Evolutionary conservation across 2,888 invertebrate species (phyloP).

Genomic region (Cheilosia vernalis): DNA sequence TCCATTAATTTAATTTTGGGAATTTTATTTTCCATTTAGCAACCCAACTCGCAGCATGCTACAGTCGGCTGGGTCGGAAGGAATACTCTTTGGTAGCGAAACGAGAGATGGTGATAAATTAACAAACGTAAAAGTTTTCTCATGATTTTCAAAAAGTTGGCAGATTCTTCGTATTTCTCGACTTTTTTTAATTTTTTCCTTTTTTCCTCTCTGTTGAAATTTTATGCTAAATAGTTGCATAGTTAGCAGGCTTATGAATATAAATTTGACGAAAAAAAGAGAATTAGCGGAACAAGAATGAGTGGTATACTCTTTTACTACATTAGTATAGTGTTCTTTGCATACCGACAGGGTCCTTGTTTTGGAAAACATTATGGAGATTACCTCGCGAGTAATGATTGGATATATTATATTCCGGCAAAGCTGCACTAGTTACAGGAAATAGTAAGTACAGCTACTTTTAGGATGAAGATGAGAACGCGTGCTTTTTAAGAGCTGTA

Average conservation of each 20-base stretch:
- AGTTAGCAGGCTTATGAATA: slow-evolving; percentile 60
- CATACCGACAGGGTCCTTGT: no score
- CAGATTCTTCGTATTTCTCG: slow-evolving; percentile 13
- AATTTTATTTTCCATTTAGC: slow-evolving; percentile 26
- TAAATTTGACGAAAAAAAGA: slow-evolving; percentile 6
- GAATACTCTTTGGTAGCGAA: slow-evolving; percentile 31
- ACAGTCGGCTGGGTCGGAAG: background rate
- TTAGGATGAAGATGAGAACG: no score
- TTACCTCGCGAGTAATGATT: no score
- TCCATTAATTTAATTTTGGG: slow-evolving; percentile 55
- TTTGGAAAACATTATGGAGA: no score
- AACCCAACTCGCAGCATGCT: background rate
- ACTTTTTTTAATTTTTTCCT: slow-evolving; percentile 22
- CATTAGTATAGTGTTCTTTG: no score
- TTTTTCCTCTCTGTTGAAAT: slow-evolving; percentile 8
- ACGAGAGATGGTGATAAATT: slow-evolving; percentile 54
- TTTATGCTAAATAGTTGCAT: slow-evolving; percentile 51
- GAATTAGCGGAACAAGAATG: background rate
- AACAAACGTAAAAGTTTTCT: slow-evolving; percentile 60
- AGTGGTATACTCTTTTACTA: no score
- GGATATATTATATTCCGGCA: no score
- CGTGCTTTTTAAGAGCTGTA: no score
- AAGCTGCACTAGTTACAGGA: no score
- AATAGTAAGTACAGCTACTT: no score
- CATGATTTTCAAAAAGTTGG: slow-evolving; percentile 55